Evolutionary conservation across 2,888 invertebrate genomes (phyloP).

Genomic region (Napeogenes sylphis): DNA sequence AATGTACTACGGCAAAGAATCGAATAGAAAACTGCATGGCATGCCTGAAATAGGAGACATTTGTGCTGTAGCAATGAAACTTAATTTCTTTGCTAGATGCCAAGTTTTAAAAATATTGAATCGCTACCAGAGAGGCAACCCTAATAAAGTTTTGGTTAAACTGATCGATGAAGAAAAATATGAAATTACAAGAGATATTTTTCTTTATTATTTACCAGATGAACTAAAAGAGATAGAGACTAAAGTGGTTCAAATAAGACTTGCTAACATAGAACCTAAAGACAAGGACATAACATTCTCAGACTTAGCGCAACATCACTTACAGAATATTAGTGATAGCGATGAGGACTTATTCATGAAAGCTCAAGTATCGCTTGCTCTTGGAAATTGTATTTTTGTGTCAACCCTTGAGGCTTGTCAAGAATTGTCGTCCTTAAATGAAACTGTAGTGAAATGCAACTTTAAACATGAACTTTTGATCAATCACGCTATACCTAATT

Average conservation of each 20-base stretch:
- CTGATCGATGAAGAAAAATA: constrained; percentile 79
- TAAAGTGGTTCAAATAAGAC: constrained; percentile 56
- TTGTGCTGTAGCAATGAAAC: constrained; percentile 72
- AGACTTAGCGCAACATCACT: constrained; percentile 45
- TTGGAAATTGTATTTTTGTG: constrained; percentile 81
- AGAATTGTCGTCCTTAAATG: constrained; percentile 66
- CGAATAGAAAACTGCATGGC: constrained; percentile 54
- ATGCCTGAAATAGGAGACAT: constrained; percentile 74
- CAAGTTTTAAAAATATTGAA: constrained; percentile 69
- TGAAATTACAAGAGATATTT: constrained; percentile 55
- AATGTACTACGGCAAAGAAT: constrained; percentile 55
- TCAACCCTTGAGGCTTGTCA: constrained; percentile 79
- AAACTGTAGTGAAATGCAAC: constrained; percentile 73
- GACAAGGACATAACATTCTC: constrained; percentile 65
- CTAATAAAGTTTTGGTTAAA: constrained; percentile 65
- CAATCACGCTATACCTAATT: constrained; percentile 57
- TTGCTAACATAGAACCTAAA: constrained; percentile 58
- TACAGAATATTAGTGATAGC: constrained; percentile 48
- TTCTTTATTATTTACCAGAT: constrained; percentile 71
- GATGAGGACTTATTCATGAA: constrained; percentile 59
- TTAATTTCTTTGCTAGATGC: constrained; percentile 74
- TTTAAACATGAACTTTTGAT: constrained; percentile 73
- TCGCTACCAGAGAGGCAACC: constrained; percentile 46
- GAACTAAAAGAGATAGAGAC: constrained; percentile 67
- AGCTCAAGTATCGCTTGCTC: constrained; percentile 73